Evolutionary conservation across 2,888 invertebrate genomes (phyloP).

Genomic region (Dryobota labecula): DNA sequence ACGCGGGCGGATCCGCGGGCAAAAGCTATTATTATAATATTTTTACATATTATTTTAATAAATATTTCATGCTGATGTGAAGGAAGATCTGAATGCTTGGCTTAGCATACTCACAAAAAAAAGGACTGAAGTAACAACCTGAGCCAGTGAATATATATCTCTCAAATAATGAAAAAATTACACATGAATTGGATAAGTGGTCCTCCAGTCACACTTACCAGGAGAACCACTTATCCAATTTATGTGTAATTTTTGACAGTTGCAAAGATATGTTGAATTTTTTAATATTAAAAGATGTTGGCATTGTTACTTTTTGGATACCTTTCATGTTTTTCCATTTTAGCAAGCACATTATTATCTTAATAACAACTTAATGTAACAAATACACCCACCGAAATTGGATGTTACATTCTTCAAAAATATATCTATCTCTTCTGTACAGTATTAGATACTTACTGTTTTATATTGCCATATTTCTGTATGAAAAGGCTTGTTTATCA

Average conservation of each 20-base stretch:
- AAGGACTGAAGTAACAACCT: not conserved
- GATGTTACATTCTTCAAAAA: not conserved
- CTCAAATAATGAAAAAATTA: not conserved
- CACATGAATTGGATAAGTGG: not conserved
- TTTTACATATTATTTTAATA: not conserved
- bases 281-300: not conserved
- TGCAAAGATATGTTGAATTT: not conserved
- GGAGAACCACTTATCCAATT: conserved; percentile 9
- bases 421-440: not conserved
- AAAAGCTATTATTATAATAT: not conserved
- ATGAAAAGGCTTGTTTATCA: too few species aligned
- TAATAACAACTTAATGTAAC: not conserved
- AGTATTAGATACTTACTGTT: not conserved
- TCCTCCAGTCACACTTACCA: not conserved
- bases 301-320: not conserved
- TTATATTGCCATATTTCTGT: too few species aligned
- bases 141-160: not conserved
- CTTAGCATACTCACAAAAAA: not conserved
- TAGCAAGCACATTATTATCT: not conserved
- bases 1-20: too few species aligned
- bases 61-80: not conserved
- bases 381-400: not conserved
- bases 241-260: not conserved
- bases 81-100: not conserved
- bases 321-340: not conserved